Conservation (phyloP, 1,140 invertebrate species). For the Solenopsis invicta region DNA sequence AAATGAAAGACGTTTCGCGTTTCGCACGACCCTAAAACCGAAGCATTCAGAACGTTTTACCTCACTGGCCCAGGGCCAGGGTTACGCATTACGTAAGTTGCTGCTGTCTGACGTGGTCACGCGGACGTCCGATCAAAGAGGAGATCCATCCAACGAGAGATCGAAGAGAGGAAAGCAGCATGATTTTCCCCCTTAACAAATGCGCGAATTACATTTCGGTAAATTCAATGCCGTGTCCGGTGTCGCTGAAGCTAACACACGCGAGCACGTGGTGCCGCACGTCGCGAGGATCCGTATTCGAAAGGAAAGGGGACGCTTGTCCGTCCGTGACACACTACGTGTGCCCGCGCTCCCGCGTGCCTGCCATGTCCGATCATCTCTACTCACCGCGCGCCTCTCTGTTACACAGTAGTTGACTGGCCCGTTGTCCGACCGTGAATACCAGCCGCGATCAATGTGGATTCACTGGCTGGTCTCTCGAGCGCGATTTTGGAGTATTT, state of each 20-base stretch:
- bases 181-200: not conserved
- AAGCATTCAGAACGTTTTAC: not conserved
- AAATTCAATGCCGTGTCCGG: not conserved
- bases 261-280: constrained; percentile 6
- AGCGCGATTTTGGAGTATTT: constrained; percentile 68
- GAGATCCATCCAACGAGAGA: not conserved
- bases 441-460: constrained; percentile 75
- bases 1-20: not conserved
- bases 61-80: constrained; percentile 75
- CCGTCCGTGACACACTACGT: not conserved
- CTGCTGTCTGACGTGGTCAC: not conserved
- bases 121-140: not conserved
- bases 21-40: not conserved
- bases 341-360: not conserved
- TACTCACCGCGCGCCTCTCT: constrained; percentile 11
- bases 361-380: not conserved
- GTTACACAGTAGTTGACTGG: not conserved
- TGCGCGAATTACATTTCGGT: not conserved
- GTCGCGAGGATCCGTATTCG: not conserved
- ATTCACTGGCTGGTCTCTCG: constrained; percentile 49
- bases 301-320: not conserved
- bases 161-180: not conserved
- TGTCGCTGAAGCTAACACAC: no score
- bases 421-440: constrained; percentile 71
- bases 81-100: constrained; percentile 75